Evolutionary conservation across 2,888 invertebrate genomes (phyloP).

Genomic region (Monoplex corrugatus): DNA sequence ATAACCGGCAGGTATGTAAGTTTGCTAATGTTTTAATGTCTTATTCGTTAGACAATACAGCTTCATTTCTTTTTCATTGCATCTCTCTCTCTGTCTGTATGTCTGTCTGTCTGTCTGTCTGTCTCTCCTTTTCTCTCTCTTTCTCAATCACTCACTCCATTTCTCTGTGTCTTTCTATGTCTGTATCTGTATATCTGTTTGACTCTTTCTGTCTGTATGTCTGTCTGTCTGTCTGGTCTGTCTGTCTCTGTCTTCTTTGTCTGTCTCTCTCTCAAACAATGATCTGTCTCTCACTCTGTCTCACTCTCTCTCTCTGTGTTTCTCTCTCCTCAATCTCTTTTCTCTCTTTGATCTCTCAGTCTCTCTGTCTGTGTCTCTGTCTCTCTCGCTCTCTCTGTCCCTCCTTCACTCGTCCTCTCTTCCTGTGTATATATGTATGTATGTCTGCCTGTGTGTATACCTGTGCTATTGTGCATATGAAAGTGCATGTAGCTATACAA

Average conservation of each 20-base stretch:
- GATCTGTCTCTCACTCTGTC: constrained; percentile 4
- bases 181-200: background rate
- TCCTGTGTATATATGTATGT: too few relatives aligned
- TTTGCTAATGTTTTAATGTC: too few relatives aligned
- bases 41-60: too few relatives aligned
- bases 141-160: background rate
- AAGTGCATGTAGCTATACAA: too few relatives aligned
- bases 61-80: background rate
- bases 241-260: background rate
- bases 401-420: too few relatives aligned
- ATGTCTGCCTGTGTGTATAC: too few relatives aligned
- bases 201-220: background rate
- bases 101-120: background rate
- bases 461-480: too few relatives aligned
- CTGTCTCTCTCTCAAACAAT: background rate
- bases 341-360: background rate
- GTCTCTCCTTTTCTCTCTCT: background rate
- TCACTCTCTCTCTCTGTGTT: background rate
- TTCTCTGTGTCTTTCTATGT: background rate
- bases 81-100: background rate
- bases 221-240: background rate
- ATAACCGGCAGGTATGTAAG: too few relatives aligned
- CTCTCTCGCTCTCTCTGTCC: constrained; percentile 21
- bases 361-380: background rate
- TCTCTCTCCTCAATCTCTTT: background rate